Base-by-base conservation (phyloP, 2,113 vertebrate species). In the Willisornis vidua region DNA sequence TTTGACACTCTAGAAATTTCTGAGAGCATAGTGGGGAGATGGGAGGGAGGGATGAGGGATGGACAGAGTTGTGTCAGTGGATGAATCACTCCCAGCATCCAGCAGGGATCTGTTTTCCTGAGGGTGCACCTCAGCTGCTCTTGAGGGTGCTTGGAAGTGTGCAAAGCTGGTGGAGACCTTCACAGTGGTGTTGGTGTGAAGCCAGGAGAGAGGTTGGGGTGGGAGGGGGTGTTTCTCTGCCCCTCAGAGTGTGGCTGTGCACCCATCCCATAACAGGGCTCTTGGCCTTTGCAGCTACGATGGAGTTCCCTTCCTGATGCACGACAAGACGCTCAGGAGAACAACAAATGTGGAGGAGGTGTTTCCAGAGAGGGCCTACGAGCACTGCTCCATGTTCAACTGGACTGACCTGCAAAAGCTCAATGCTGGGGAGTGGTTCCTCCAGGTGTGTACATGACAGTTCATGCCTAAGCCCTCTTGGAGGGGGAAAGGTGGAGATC, bases 401-500 rank as follows among this genome's bases (percentile, higher is more conserved):
- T 99, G 99, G 99, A 99, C 99, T 0, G 97, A 99, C 95, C 97
- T 99, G 17, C 98, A 99, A 73, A 98, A 97, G 83, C 98, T 99
- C 20, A 99, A 99, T 1, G 99, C 99, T 5, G 99, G 99, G 14
- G 98, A 98, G 68, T 99, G 99, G 99, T 99, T 99, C 97, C 95
- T 99, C 57, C 97, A 97, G 99, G 99, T 99, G 97, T 5, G 83
- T 90, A 3, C 8, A 6, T 48, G 22, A 61, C 77, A 85, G 29
- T 3, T 46, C n/a, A 3, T 66, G 9, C 9, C 41, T 48, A 13
- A 73, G 8, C 10, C 8, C 4, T 41, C 16, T 20, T 5, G 10
- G n/a, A 68, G 59, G 45, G 11, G 31, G 8, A 45, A 12, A 10
- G 26, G 45, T 70, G n/a, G 16, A 25, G 24, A 25, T 55, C 14